These are phyloP conservation scores for Hofmannophila pseudospretella DNA, from an alignment of 2,888 invertebrate genomes.

Conservation along the genomic window DNA sequence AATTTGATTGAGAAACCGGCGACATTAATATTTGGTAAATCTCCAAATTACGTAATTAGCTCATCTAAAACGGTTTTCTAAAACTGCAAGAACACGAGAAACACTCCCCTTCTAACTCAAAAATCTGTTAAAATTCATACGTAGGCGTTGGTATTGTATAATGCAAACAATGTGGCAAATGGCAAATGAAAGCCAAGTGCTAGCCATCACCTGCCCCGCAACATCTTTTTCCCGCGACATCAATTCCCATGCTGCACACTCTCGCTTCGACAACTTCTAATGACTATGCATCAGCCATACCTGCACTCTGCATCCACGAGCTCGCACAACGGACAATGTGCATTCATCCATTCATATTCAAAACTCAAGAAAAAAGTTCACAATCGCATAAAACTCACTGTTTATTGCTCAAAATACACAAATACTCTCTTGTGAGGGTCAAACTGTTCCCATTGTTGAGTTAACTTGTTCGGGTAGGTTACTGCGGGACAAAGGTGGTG, in stretches of 20 bases:
- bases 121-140: too few species aligned
- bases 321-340: slow-evolving; percentile 75
- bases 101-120: too few species aligned
- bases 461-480: slow-evolving; percentile 72
- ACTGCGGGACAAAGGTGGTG: slow-evolving; percentile 72
- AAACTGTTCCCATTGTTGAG: slow-evolving; percentile 64
- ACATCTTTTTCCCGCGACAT: slow-evolving; percentile 51
- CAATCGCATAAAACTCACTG: slow-evolving; percentile 76
- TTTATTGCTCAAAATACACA: slow-evolving; percentile 78
- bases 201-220: slow-evolving; percentile 45
- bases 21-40: too few species aligned
- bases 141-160: too few species aligned
- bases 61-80: too few species aligned
- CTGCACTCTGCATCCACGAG: slow-evolving; percentile 71
- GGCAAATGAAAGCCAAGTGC: slow-evolving; percentile 10
- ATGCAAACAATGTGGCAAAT: too few species aligned
- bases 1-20: too few species aligned
- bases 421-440: slow-evolving; percentile 72
- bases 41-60: too few species aligned
- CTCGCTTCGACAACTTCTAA: slow-evolving; percentile 62
- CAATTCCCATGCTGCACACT: slow-evolving; percentile 60
- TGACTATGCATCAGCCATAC: slow-evolving; percentile 60
- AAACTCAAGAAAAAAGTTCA: slow-evolving; percentile 53
- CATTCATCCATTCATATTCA: slow-evolving; percentile 68
- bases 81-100: too few species aligned